Evolutionary conservation across 2,113 vertebrate genomes (phyloP), one percentile per base, ranked within the genome.

Genomic region (Cephalopterus ornatus): DNA sequence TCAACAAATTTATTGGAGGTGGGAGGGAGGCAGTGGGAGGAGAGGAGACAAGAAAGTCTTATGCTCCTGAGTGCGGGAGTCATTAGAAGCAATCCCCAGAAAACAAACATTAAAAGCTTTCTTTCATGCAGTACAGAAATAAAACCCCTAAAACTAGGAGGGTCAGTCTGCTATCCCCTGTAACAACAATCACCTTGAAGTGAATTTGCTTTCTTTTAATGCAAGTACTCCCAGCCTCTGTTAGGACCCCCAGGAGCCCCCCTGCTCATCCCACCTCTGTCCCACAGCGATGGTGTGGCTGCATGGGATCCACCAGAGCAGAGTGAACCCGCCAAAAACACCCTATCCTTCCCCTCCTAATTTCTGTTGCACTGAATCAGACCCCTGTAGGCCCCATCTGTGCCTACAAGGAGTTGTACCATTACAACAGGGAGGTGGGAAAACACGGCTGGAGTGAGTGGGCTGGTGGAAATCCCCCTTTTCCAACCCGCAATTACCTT

Each of bases 231-330:
- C 12, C 65, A 62, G 55, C 11, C 33, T 35, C 39, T 16, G 5
- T 7, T 0, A 30, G 28, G n/a, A 55, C 47, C 37, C 39, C 66
- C 67, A 23, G 62, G n/a, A 78, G 84, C n/a, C 3, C 32, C 67
- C 41, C 75, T 41, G 65, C 7, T 16, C 70, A 8, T 21, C 21
- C 55, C 24, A 24, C 15, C 68, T 6, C 42, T 37, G 53, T 8
- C 78, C 30, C 52, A 21, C 30, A 1, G 2, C 0, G 5, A 17
- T 0, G 23, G 19, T 56, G 58, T 0, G 5, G 75, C 41, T 47
- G 14, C 2, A 16, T 1, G 37, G 44, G 12, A 89, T 21, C 15
- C 86, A 58, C 6, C 61, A 28, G 52, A 33, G 35, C 44, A 44
- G 32, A 33, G 67, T 11, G 14, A 74, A 2, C 19, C 75, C 22